A percentile compares a stretch with the other conserved stretches of the same genome.
These are phyloP conservation scores for Pseudomyrmex dendroicus DNA, from an alignment of 1,140 invertebrate species.

Conservation along the genomic window DNA sequence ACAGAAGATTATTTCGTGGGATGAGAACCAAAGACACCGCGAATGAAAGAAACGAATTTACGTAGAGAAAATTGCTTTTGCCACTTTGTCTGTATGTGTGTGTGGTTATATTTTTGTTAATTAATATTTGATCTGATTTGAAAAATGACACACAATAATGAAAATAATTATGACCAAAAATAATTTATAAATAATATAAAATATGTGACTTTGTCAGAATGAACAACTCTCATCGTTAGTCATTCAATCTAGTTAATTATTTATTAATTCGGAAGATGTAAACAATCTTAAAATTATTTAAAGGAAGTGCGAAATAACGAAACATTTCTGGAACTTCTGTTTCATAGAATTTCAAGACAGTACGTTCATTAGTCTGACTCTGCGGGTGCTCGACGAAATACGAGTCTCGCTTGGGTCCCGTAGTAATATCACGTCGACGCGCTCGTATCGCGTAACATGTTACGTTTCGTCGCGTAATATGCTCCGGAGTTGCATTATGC, in stretches of 20 bases:
- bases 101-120: neutral
- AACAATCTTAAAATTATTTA: neutral
- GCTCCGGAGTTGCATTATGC: slow-evolving; percentile 46
- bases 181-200: neutral
- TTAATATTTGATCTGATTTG: too few species aligned
- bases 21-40: neutral
- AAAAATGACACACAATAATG: neutral
- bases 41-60: neutral
- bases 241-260: too few species aligned
- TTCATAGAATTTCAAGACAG: neutral
- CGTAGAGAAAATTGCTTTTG: neutral
- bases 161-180: neutral
- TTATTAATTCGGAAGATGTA: neutral
- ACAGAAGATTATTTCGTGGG: neutral
- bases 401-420: slow-evolving; percentile 29
- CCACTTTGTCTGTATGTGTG: neutral
- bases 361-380: slow-evolving; percentile 50
- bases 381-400: slow-evolving; percentile 31
- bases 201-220: too few species aligned
- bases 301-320: neutral
- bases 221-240: too few species aligned
- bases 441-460: slow-evolving; percentile 58
- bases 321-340: slow-evolving; percentile 24
- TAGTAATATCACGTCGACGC: slow-evolving; percentile 37
- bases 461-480: slow-evolving; percentile 63